These are phyloP conservation scores for Paralichthys olivaceus DNA, from an alignment of 2,113 vertebrate species.

Conservation along the genomic window DNA sequence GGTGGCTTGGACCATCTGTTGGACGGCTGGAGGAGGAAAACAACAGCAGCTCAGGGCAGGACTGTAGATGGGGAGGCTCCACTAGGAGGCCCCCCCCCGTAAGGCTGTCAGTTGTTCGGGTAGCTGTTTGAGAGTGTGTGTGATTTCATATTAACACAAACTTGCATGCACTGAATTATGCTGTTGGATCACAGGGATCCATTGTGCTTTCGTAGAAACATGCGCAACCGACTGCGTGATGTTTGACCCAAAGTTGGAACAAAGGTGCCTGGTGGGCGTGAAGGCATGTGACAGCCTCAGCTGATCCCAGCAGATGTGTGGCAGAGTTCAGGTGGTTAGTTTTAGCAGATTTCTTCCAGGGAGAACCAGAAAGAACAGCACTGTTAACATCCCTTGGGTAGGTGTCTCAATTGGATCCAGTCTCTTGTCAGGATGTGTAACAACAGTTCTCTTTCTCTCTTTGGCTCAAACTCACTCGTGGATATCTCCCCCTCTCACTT, in stretches of 20 bases:
- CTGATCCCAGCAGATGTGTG: slow-evolving; percentile 43
- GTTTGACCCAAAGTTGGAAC: slow-evolving; percentile 5
- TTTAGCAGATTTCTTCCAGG: slow-evolving; percentile 32
- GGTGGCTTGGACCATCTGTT: slow-evolving; percentile 67
- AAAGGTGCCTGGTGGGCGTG: slow-evolving; percentile 3
- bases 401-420: slow-evolving; percentile 65
- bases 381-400: slow-evolving; percentile 59
- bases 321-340: slow-evolving; percentile 53
- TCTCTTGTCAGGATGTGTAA: slow-evolving; percentile 67
- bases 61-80: slow-evolving; percentile 32
- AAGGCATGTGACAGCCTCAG: slow-evolving; percentile 29
- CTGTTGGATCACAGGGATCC: background rate
- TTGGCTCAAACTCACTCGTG: slow-evolving; percentile 20
- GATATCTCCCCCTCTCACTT: slow-evolving; percentile 40
- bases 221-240: background rate
- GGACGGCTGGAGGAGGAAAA: slow-evolving; percentile 64
- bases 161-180: background rate
- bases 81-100: slow-evolving; percentile 24
- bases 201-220: background rate
- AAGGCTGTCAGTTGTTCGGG: slow-evolving; percentile 33
- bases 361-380: slow-evolving; percentile 53
- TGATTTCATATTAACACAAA: background rate
- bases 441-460: slow-evolving; percentile 59
- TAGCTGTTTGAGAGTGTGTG: slow-evolving; percentile 32
- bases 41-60: slow-evolving; percentile 61